Base-by-base conservation (phyloP, 2,888 invertebrate genomes). In the Cryptus viduatorius region DNA sequence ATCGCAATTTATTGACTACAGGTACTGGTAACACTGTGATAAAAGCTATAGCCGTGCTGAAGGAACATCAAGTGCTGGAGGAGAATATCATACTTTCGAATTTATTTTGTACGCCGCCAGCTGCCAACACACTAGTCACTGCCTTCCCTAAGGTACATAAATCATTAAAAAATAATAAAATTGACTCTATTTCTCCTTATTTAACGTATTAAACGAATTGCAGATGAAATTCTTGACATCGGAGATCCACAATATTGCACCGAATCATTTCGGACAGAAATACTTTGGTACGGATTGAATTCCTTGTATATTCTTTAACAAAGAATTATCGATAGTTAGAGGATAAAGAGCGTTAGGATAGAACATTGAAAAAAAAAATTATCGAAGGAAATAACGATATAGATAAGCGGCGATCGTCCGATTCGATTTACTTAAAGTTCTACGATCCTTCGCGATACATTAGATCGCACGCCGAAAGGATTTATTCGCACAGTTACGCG, bases 191-290 rank as follows among this genome's bases (percentile, higher is more conserved):
- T n/a, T 67, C 50, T 0, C 14, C 5, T 46, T 29, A 71, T 48
- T 37, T 37, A 68, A 81, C 31, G 24, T 2, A 8, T 4, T 50
- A 12, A 79, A 75, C 78, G 82, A 85, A 87, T 93, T 93, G 24
- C 95, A 97, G 95, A 96, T 99, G 96, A 98, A 97, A 94, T 98
- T 99, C 89, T 95, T 99, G 80, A 99, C 99, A 0, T 98, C 99
- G 0, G 99, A 99, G 94, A 95, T 99, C 37, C 98, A 99, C 94
- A 97, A 97, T 0, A 97, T 98, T 2, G 98, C 99, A 8, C 99
- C 99, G 8, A 98, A 98, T 94, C 99, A 99, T 94, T 99, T 99
- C 94, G 99, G 99, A 73, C 98, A 98, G 94, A 99, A 98, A 94
- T 99, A 99, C 94, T 99, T 99, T 94, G 99, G 99, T 88, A 99